These are phyloP conservation scores for Champsocephalus esox DNA, from an alignment of 2,797 vertebrate species.

Conservation along the genomic window DNA sequence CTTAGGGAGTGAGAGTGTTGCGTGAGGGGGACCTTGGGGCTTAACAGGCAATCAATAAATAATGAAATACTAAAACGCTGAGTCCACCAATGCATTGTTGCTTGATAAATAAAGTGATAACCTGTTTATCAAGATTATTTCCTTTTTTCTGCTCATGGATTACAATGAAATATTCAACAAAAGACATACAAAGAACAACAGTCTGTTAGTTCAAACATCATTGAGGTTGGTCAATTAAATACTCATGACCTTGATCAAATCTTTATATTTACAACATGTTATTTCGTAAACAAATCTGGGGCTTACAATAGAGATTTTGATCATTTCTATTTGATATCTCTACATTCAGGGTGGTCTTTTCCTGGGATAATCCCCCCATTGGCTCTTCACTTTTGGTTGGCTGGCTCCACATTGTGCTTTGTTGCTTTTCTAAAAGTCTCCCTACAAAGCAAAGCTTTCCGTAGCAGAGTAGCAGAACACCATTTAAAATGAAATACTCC, in stretches of 20 bases:
- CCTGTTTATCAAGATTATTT: too few relatives aligned
- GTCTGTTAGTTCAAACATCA: background rate
- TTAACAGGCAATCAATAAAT: background rate
- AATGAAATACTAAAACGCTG: background rate
- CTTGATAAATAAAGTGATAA: background rate
- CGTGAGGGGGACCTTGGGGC: too few relatives aligned
- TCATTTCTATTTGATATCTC: background rate
- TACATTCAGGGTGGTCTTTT: conserved; percentile 5
- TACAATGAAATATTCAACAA: background rate
- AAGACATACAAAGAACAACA: background rate
- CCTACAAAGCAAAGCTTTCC: background rate
- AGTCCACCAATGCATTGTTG: background rate
- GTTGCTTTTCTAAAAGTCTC: background rate
- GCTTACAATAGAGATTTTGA: background rate
- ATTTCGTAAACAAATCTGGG: background rate
- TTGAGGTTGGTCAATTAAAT: background rate
- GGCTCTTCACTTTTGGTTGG: background rate
- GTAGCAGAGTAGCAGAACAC: background rate
- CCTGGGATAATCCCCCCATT: conserved; percentile 9
- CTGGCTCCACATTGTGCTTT: conserved; percentile 11
- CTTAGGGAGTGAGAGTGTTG: too few relatives aligned
- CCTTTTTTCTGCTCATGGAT: background rate
- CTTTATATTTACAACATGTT: background rate
- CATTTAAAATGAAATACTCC: conserved; percentile 8
- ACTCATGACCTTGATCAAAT: background rate